A percentile compares a stretch with the other conserved stretches of the same genome.
phyloP scores from a whole-genome alignment of 2,888 invertebrate genomes.

The Noctua fimbriata region DNA sequence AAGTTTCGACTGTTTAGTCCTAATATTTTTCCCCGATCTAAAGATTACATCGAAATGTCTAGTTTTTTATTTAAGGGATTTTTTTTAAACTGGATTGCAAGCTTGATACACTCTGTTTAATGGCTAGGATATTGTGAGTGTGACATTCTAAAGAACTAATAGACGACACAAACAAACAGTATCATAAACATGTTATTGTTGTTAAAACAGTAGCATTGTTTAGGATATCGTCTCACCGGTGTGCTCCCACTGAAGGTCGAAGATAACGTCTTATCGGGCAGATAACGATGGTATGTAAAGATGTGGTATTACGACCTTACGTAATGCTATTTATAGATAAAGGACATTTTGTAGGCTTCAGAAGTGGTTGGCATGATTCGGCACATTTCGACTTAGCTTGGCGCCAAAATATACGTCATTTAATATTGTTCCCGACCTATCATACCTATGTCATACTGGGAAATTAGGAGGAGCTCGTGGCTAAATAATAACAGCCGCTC shows the following conservation, averaged over 20 bases:
- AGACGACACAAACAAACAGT: neutral
- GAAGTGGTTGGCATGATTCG: neutral
- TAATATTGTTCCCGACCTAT: neutral
- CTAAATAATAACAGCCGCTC: no score
- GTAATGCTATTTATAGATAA: conserved; percentile 43
- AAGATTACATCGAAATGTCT: neutral
- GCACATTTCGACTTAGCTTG: neutral
- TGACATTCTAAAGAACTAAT: neutral
- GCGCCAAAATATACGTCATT: neutral
- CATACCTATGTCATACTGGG: no score
- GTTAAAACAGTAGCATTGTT: conserved; percentile 40
- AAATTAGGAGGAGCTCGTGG: no score
- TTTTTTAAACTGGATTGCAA: neutral
- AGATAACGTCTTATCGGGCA: conserved; percentile 52
- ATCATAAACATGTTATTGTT: conserved; percentile 32
- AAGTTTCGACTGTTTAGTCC: no score
- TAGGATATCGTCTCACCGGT: conserved; percentile 32
- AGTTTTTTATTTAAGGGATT: neutral
- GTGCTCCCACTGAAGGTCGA: conserved; percentile 35
- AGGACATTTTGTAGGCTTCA: neutral
- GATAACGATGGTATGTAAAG: conserved; percentile 48
- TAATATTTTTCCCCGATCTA: no score
- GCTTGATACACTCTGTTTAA: neutral
- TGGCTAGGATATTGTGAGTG: neutral
- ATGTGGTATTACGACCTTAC: conserved; percentile 14